phyloP scores from a whole-genome alignment of 2,113 vertebrate species.

The Periophthalmus modestus region DNA sequence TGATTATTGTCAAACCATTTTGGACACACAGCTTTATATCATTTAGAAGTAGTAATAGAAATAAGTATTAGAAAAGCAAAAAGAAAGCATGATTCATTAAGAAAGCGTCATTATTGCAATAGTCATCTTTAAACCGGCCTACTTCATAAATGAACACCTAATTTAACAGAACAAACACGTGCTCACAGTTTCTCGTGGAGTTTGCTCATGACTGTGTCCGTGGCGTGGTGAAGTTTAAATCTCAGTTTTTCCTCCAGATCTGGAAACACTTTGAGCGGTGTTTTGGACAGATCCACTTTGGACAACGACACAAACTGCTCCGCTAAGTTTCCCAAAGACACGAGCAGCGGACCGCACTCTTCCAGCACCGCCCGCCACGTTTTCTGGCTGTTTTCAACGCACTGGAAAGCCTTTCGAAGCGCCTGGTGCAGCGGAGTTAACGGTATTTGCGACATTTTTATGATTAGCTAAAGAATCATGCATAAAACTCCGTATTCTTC shows the following conservation, averaged over 20 bases:
- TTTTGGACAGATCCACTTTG: constrained; percentile 65
- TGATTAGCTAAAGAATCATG: not conserved
- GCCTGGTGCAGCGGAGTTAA: constrained; percentile 60
- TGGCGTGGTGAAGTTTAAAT: constrained; percentile 78
- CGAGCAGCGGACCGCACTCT: constrained; percentile 75
- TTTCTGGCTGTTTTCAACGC: constrained; percentile 64
- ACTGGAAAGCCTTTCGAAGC: constrained; percentile 76
- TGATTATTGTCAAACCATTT: no score
- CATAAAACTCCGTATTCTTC: not conserved
- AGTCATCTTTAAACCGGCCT: no score
- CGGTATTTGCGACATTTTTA: constrained; percentile 59
- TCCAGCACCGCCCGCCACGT: constrained; percentile 67
- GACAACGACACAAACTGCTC: constrained; percentile 80
- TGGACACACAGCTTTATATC: no score
- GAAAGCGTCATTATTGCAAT: no score
- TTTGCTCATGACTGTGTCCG: constrained; percentile 74
- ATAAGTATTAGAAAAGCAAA: no score
- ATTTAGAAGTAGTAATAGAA: no score
- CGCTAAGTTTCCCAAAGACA: constrained; percentile 80
- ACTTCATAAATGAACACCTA: no score
- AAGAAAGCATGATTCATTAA: no score
- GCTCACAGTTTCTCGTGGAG: constrained; percentile 82
- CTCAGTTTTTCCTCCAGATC: constrained; percentile 76
- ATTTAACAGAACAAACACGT: no score
- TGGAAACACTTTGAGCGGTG: constrained; percentile 74